Base-by-base conservation (phyloP, 2,888 invertebrate species). In the Colostygia pectinataria region DNA sequence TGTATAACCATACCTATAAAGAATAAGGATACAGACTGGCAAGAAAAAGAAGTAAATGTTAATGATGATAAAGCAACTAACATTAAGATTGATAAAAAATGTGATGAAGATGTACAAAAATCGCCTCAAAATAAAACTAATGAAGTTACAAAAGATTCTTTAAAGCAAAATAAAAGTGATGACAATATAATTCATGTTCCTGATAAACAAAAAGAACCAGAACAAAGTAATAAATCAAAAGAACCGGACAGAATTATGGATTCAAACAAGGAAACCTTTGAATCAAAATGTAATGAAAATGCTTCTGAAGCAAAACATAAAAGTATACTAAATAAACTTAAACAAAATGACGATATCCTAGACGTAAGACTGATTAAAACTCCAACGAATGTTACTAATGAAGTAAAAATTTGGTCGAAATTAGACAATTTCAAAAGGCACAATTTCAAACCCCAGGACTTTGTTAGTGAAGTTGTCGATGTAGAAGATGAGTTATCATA, bases 1-100 rank as follows among this genome's bases (percentile, higher is more conserved):
- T 78, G 69, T 51, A 77, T 81, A 38, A 65, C 73, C 1, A 82
- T 84, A 49, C 84, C 84, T 12, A 40, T 55, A 2, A 42, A 45
- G 4, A 13, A 23, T 12, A 7, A 25, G 1, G 52, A 55, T 13
- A 2, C 7, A 23, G 34, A 34, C 9, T 4, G 2, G 4, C 3
- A n/a, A 4, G 13, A 2, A n/a, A 36, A 8, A 2, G 24, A 23
- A 12, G 1, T 23, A 10, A 7, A 12, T 9, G 20, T 1, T 10
- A 1, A 4, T 28, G 6, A 6, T 13, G 10, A 33, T 20, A 10
- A 33, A 6, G 5, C 3, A 10, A 20, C 10, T 10, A 7, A 33
- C 18, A 15, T 9, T 6, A n/a, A n/a, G n/a, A n/a, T n/a, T n/a
- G n/a, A n/a, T n/a, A n/a, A n/a, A n/a, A n/a, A n/a, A n/a, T n/a